Evolutionary conservation across 2,888 invertebrate genomes (phyloP).

Genomic region (Clepsis dumicolana): DNA sequence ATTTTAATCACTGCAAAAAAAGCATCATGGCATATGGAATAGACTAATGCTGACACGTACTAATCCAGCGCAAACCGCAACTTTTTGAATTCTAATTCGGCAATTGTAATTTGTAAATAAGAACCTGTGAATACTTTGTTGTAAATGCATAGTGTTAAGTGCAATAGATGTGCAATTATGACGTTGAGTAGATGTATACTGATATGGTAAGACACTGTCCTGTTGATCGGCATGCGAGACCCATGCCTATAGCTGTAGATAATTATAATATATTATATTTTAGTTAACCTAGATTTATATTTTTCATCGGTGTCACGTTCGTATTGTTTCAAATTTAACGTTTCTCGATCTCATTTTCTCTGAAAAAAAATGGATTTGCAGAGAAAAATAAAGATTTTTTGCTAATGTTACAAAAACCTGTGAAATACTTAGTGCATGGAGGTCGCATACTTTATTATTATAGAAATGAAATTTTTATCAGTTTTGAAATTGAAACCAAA

Average conservation of each 20-base stretch:
- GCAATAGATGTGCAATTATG: slow-evolving; percentile 84
- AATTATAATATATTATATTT: slow-evolving; percentile 58
- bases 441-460: slow-evolving; percentile 17
- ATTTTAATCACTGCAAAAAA: background rate
- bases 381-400: too few species aligned
- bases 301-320: slow-evolving; percentile 46
- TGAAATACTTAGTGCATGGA: background rate
- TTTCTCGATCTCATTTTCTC: slow-evolving; percentile 12
- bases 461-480: slow-evolving; percentile 4
- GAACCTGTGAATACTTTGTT: slow-evolving; percentile 81
- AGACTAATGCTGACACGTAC: background rate
- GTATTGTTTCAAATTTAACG: slow-evolving; percentile 41
- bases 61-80: slow-evolving; percentile 28
- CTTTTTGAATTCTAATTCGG: slow-evolving; percentile 36
- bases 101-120: slow-evolving; percentile 64
- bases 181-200: slow-evolving; percentile 83
- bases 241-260: slow-evolving; percentile 76
- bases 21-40: background rate
- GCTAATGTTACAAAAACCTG: background rate
- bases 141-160: slow-evolving; percentile 85
- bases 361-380: too few species aligned
- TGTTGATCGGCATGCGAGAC: slow-evolving; percentile 71
- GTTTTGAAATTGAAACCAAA: slow-evolving; percentile 24
- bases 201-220: slow-evolving; percentile 66
- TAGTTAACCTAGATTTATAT: slow-evolving; percentile 52